Evolutionary conservation across 1,140 invertebrate genomes (phyloP).

Genomic region (Drosophila kohkoa): DNA sequence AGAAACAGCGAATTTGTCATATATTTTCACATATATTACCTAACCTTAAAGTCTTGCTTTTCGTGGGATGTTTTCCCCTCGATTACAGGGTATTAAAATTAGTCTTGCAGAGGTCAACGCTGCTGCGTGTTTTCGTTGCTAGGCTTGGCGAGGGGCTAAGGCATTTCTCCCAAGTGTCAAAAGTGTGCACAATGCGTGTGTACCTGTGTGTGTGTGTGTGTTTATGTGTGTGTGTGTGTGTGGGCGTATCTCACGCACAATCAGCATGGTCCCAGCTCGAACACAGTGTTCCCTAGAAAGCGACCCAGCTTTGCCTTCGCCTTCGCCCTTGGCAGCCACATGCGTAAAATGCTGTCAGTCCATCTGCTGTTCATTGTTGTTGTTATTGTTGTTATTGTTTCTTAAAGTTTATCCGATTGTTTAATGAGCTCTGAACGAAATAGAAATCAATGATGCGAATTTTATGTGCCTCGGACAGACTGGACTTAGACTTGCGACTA

Average conservation of each 20-base stretch:
- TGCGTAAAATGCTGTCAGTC: conserved; percentile 32
- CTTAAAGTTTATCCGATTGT: conserved; percentile 66
- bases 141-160: neutral
- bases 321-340: neutral
- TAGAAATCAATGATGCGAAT: conserved; percentile 68
- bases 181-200: too few relatives aligned
- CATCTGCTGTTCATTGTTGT: conserved; percentile 31
- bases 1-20: too few relatives aligned
- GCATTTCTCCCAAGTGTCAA: neutral
- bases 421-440: conserved; percentile 66
- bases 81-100: conserved; percentile 6
- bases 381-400: conserved; percentile 36
- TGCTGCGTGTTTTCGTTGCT: neutral
- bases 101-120: too few relatives aligned
- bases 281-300: conserved; percentile 3
- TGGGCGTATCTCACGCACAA: conserved; percentile 47
- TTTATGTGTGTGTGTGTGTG: too few relatives aligned
- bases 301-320: neutral
- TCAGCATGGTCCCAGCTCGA: conserved; percentile 37
- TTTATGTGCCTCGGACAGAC: conserved; percentile 54
- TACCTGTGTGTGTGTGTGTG: too few relatives aligned
- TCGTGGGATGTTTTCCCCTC: neutral
- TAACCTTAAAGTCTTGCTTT: too few relatives aligned
- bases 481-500: conserved; percentile 5
- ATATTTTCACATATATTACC: too few relatives aligned